These are phyloP conservation scores for Phalanger gymnotis DNA, from an alignment of 2,797 vertebrate genomes.

Conservation along the genomic window DNA sequence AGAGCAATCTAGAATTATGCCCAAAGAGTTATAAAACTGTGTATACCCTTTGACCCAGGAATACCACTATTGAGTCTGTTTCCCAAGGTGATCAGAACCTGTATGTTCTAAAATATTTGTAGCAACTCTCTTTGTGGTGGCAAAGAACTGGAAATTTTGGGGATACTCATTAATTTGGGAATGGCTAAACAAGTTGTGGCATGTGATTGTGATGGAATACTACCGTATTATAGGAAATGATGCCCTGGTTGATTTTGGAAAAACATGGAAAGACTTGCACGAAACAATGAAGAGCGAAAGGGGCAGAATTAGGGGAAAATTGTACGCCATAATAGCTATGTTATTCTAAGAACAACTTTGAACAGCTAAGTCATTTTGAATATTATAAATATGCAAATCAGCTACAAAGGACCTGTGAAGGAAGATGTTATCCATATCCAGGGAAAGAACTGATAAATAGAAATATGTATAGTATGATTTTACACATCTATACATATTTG, in stretches of 20 bases:
- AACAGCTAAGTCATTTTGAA: no score
- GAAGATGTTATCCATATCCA: no score
- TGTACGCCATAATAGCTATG: no score
- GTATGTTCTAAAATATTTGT: neutral
- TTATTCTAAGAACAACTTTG: no score
- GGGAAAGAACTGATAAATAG: no score
- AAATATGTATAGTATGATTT: no score
- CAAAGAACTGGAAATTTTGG: neutral
- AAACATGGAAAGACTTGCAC: no score
- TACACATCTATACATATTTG: no score
- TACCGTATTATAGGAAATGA: neutral
- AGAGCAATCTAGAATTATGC: neutral
- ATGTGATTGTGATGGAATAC: neutral
- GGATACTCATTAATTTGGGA: neutral
- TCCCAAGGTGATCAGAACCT: neutral
- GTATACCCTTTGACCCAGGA: neutral
- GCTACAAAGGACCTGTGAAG: no score
- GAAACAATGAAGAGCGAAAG: no score
- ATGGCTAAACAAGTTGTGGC: neutral
- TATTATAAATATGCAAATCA: no score
- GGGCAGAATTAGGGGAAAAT: no score
- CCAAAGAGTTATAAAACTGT: neutral
- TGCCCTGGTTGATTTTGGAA: neutral
- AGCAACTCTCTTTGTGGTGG: neutral
- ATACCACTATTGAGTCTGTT: neutral